Evolutionary conservation across 1,140 invertebrate genomes (phyloP).

Genomic region (Helicoverpa armigera): DNA sequence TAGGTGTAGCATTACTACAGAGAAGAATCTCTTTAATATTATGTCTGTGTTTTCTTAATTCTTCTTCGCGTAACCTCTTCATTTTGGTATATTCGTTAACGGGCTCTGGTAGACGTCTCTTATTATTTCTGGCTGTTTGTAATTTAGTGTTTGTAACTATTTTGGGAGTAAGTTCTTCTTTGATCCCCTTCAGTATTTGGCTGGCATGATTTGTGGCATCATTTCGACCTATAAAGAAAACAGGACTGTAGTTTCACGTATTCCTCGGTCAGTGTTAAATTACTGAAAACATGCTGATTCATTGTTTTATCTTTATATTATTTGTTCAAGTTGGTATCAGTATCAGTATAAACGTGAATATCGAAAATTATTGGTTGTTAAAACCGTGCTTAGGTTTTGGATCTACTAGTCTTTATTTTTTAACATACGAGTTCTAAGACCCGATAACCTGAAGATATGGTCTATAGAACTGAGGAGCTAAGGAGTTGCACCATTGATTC

Average conservation of each 20-base stretch:
- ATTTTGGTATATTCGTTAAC: neutral
- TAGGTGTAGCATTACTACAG: conserved; percentile 25
- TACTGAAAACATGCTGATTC: too few relatives aligned
- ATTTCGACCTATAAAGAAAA: conserved; percentile 22
- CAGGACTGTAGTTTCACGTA: neutral
- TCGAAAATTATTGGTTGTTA: too few relatives aligned
- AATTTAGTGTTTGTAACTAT: neutral
- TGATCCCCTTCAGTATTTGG: neutral
- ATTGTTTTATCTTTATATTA: too few relatives aligned
- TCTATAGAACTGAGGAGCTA: too few relatives aligned
- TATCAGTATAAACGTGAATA: too few relatives aligned
- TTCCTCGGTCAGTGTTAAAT: too few relatives aligned
- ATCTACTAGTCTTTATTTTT: too few relatives aligned
- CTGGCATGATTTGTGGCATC: neutral
- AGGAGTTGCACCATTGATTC: too few relatives aligned
- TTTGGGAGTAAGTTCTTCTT: neutral
- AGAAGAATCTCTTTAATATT: conserved; percentile 14
- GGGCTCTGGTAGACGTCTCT: neutral
- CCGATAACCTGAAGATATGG: too few relatives aligned
- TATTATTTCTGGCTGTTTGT: neutral
- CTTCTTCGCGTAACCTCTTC: neutral
- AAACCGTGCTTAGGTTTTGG: too few relatives aligned
- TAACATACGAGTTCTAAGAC: too few relatives aligned
- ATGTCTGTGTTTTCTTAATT: conserved; percentile 9
- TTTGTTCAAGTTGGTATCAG: too few relatives aligned